Base-by-base conservation (phyloP, 2,113 vertebrate genomes). In the Glaucomys volans region DNA sequence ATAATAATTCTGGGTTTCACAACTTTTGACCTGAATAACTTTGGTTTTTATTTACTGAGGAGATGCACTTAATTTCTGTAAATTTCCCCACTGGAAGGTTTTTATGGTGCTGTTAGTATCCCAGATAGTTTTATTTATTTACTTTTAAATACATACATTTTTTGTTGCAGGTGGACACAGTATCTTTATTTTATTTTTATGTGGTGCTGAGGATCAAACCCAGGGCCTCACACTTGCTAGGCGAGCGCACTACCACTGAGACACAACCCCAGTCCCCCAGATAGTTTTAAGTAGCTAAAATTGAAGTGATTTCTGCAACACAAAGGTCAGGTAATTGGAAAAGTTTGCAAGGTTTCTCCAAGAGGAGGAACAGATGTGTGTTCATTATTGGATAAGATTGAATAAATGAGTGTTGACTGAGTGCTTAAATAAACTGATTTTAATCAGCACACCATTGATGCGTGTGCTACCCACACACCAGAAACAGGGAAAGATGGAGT, bases 1-100 rank as follows among this genome's bases (percentile, higher is more conserved):
- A 87, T 90, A 97, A 97, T 96, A 97, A 96, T 97, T 89, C 92
- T 96, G 90, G 91, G 54, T 97, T 98, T 97, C 93, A 82, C 72
- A 95, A 96, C 95, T 95, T 92, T 85, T 92, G 94, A 80, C 82
- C 94, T 80, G 30, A 50, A 93, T 94, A 87, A 91, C 84, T 97
- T 81, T 57, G 42, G 54, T 90, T 75, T 84, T 80, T 59, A 66
- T 92, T 95, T 92, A 54, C 83, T 57, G 35, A 87, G 87, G 81
- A 97, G 86, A 95, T 84, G 42, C n/a, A 74, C n/a, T 32, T 17
- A 89, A 90, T 96, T 97, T 90, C 75, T 95, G 47, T 44, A 40
- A 76, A 64, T 94, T 81, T 97, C 87, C 76, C 71, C 85, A 92
- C 64, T 87, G 32, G 35, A n/a, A 32, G 11, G 59, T 89, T 91